Base-by-base conservation (phyloP, 53 echinoderm and acorn worm genomes). In the Zoroaster sp. region DNA sequence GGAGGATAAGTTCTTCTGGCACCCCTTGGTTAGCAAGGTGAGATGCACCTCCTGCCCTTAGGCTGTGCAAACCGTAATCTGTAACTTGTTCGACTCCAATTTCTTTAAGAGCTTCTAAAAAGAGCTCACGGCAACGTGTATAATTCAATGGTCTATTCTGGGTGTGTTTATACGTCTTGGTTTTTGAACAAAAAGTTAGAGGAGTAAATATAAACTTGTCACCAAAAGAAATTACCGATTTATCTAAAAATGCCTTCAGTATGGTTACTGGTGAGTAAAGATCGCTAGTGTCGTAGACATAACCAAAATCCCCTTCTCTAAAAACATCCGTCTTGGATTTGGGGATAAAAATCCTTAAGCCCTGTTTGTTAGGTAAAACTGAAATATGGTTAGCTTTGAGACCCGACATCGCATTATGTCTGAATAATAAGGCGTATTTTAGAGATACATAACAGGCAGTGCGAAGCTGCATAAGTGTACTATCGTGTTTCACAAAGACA, bases 1-100 rank as follows among this genome's bases (percentile, higher is more conserved):
- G n/a, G n/a, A n/a, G n/a, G n/a, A n/a, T n/a, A n/a, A n/a, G 5
- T 28, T 76, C 76, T 49, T 77, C 77, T 4, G 77, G 20, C 1
- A 77, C 8, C 11, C 77, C 54, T 17, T 77, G 49, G 51, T 77
- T 77, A n/a, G 77, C 77, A 2, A 77, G n/a, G 35, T 77, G 77
- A 6, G 77, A 18, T 1, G 77, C 77, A 14, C 77, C 77, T 32
- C 77, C 54, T 1, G 77, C 49, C 35, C 77, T 13, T 15, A 77
- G 4, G 21, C 49, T 78, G 23, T 78, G 55, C 13, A 78, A 35
- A 15, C 78, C 77, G 34, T 33, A 77, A 18, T 30, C 12, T 51
- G 18, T 32, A 15, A 34, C 33, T 13, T 52, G 32, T 13, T 33
- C 32, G 15, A 76, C 47, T 32, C 76, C 51, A 6, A 76, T 76